A percentile compares a stretch with the other conserved stretches of the same genome.
These are phyloP conservation scores for Lutjanus erythropterus DNA, from an alignment of 2,113 vertebrate genomes.

Conservation along the genomic window DNA sequence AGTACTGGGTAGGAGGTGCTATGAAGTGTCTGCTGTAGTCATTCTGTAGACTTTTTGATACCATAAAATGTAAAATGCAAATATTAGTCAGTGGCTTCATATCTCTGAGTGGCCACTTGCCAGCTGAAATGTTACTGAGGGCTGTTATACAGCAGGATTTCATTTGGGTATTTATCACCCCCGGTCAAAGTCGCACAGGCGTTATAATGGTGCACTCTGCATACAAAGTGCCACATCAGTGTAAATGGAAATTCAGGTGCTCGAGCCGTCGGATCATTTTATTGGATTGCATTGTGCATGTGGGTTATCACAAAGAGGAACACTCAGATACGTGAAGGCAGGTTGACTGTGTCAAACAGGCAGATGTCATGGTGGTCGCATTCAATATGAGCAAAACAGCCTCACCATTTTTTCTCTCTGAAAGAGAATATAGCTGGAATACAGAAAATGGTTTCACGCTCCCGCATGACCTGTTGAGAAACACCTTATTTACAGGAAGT, in stretches of 20 bases:
- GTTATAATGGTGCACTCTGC: slow-evolving; percentile 46
- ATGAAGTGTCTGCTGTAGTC: slow-evolving; percentile 8
- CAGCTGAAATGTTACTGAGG: slow-evolving; percentile 44
- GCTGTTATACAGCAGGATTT: slow-evolving; percentile 49
- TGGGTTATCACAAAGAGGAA: slow-evolving; percentile 32
- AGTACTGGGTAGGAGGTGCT: slow-evolving; percentile 8
- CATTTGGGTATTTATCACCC: slow-evolving; percentile 65
- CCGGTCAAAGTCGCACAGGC: slow-evolving; percentile 34
- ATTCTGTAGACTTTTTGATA: slow-evolving; percentile 12
- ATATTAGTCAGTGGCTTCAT: slow-evolving; percentile 44
- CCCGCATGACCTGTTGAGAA: not conserved
- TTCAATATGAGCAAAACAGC: not conserved
- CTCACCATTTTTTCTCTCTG: not conserved
- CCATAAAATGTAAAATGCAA: slow-evolving; percentile 66
- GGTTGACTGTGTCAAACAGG: slow-evolving; percentile 18
- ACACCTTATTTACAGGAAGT: not conserved
- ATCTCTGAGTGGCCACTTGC: slow-evolving; percentile 61
- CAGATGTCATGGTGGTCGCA: slow-evolving; percentile 8
- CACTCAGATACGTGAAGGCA: slow-evolving; percentile 28
- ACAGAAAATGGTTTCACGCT: not conserved
- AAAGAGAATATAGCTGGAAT: not conserved
- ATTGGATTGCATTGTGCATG: slow-evolving; percentile 24
- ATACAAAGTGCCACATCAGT: slow-evolving; percentile 56
- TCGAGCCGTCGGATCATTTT: slow-evolving; percentile 27
- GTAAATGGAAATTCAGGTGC: slow-evolving; percentile 42